phyloP scores from a whole-genome alignment of 2,797 vertebrate species.

The Onychomys arenicola region DNA sequence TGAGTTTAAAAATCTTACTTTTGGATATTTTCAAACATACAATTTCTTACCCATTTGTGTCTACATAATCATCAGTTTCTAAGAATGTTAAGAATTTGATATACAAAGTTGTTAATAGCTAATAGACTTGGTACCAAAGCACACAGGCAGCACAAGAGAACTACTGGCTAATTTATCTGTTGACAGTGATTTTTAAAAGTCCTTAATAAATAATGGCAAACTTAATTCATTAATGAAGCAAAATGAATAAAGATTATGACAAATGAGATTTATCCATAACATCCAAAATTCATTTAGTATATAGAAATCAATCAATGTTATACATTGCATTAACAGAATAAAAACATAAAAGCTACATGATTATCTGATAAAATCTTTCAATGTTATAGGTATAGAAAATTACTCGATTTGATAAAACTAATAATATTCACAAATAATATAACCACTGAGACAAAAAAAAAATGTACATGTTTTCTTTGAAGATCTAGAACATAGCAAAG shows the following conservation, averaged over 20 bases:
- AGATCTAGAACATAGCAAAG: background rate
- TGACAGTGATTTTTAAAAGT: background rate
- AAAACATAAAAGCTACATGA: background rate
- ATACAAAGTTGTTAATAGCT: background rate
- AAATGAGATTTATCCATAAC: background rate
- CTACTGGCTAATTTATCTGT: background rate
- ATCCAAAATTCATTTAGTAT: background rate
- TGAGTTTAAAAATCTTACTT: conserved; percentile 22
- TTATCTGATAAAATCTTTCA: background rate
- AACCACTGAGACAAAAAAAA: background rate
- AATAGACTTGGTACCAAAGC: background rate
- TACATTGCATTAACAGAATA: background rate
- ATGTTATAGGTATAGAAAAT: background rate
- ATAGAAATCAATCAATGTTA: background rate
- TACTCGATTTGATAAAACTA: background rate
- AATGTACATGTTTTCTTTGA: background rate
- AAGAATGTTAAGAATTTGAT: background rate
- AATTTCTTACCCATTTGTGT: background rate
- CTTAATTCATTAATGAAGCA: background rate
- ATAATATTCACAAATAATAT: background rate
- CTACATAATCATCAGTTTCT: background rate
- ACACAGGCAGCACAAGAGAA: background rate
- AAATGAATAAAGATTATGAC: background rate
- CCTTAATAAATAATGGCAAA: background rate
- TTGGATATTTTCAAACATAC: background rate